Percentiles rank a stretch among this genome's conserved stretches.
These are phyloP conservation scores for Ceramica pisi DNA, from an alignment of 2,888 invertebrate species.

Conservation along the genomic window DNA sequence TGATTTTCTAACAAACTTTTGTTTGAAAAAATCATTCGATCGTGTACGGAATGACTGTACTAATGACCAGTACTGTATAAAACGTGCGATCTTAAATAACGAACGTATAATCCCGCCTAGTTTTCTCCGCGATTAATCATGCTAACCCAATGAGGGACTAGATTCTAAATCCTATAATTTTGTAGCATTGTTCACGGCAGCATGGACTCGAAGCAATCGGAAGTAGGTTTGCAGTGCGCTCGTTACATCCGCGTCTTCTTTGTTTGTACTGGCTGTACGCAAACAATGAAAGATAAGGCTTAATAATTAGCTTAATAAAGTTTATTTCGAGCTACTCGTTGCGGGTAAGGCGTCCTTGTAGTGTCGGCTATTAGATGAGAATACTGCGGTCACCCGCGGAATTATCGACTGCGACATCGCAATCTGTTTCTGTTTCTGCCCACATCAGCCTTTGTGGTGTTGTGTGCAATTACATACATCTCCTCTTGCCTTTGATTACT, in stretches of 20 bases:
- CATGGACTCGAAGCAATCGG: slow-evolving; percentile 77
- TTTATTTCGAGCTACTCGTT: slow-evolving; percentile 39
- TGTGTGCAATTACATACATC: slow-evolving; percentile 80
- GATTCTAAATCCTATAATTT: slow-evolving; percentile 87
- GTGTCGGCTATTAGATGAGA: slow-evolving; percentile 61
- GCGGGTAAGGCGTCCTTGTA: slow-evolving; percentile 54
- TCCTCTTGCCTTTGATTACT: slow-evolving; percentile 77
- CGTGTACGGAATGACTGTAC: slow-evolving; percentile 80
- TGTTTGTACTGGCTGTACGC: slow-evolving; percentile 37
- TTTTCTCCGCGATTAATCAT: slow-evolving; percentile 89
- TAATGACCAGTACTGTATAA: slow-evolving; percentile 79
- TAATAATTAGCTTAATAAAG: slow-evolving; percentile 24
- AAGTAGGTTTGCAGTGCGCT: slow-evolving; percentile 88
- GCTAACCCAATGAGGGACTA: slow-evolving; percentile 85
- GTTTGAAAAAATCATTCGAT: slow-evolving; percentile 76
- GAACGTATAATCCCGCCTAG: slow-evolving; percentile 81
- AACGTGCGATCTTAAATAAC: slow-evolving; percentile 83
- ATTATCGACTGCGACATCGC: slow-evolving; percentile 83
- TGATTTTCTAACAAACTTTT: slow-evolving; percentile 76
- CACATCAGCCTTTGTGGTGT: slow-evolving; percentile 80
- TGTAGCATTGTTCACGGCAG: slow-evolving; percentile 83
- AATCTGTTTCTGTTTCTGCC: slow-evolving; percentile 84
- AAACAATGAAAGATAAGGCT: slow-evolving; percentile 28
- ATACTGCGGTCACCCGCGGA: slow-evolving; percentile 76
- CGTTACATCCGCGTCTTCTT: slow-evolving; percentile 76